These are phyloP conservation scores for Cyclura pinguis DNA, from an alignment of 2,797 vertebrate species.

Conservation along the genomic window DNA sequence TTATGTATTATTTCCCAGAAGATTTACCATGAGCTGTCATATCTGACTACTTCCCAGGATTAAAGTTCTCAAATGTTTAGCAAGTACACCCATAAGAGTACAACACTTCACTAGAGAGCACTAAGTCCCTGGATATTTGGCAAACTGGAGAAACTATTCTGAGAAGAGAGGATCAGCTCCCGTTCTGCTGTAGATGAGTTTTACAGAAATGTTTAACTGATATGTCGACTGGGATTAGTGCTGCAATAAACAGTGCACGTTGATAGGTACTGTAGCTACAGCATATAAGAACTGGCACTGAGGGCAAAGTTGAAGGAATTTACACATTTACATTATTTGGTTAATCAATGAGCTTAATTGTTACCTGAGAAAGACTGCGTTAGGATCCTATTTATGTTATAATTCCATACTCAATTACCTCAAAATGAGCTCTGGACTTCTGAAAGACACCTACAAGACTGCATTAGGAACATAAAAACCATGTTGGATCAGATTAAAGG, in stretches of 20 bases:
- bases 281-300: neutral
- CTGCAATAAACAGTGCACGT: fast-evolving
- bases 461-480: too few relatives aligned
- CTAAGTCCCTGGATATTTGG: constrained; percentile 61
- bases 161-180: neutral
- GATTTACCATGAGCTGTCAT: constrained; percentile 65
- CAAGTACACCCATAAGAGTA: neutral
- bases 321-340: neutral
- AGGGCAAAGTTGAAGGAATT: neutral
- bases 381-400: neutral
- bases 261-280: neutral
- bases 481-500: too few relatives aligned
- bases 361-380: neutral
- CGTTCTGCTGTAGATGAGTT: constrained; percentile 19
- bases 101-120: constrained; percentile 49
- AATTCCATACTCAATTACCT: neutral
- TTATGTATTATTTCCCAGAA: constrained; percentile 59
- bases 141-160: constrained; percentile 30
- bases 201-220: neutral
- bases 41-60: constrained; percentile 55
- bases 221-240: neutral
- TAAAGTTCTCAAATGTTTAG: constrained; percentile 16
- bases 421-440: neutral
- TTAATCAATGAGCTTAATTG: neutral
- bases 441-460: neutral